Evolutionary conservation across 2,797 vertebrate species (phyloP), one percentile per base, ranked within the genome.

Genomic region (Alca torda): DNA sequence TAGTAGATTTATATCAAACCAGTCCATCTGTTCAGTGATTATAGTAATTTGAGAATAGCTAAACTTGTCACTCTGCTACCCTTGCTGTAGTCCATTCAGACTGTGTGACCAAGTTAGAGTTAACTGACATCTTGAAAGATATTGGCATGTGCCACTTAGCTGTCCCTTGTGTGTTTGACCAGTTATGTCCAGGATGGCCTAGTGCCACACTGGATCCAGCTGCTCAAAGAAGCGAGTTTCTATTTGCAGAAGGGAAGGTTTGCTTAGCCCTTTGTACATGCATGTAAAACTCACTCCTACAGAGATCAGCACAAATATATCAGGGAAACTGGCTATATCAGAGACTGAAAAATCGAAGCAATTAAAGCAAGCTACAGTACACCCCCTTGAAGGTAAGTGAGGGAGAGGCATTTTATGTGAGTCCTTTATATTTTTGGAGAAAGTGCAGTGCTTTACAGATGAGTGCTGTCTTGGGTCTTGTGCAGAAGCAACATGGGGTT

Each of bases 1-100:
- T 65, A 37, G 95, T 53, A 64, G 68, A 84, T 95, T 94, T 90
- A 9, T 87, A 60, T 74, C 5, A 24, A 96, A 56, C 81, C 78
- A 63, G 84, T 45, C 95, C 95, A 91, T 95, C 92, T 96, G 96
- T 77, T 96, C 90, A 64, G 78, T 46, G 68, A 89, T 82, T 95
- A 41, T 45, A 83, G 67, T 70, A 30, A 67, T 84, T 64, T 87
- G 67, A 93, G 87, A 84, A 57, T 7, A 91, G 87, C 35, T 70
- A 50, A 89, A 83, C 60, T 43, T 64, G 45, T 77, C 41, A 30
- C 53, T 72, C 68, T 83, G 41, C 35, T 81, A 39, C 67, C 39
- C 39, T 87, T 54, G 26, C 70, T 79, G 43, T 35, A 5, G 6
- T 86, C 90, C 78, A 46, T 89, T 94, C 70, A 93, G 80, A 25